Percentiles rank a stretch among this genome's conserved stretches.
Conservation (phyloP, 53 echinoderm and acorn worm species). For the Temnopleurus reevesii region DNA sequence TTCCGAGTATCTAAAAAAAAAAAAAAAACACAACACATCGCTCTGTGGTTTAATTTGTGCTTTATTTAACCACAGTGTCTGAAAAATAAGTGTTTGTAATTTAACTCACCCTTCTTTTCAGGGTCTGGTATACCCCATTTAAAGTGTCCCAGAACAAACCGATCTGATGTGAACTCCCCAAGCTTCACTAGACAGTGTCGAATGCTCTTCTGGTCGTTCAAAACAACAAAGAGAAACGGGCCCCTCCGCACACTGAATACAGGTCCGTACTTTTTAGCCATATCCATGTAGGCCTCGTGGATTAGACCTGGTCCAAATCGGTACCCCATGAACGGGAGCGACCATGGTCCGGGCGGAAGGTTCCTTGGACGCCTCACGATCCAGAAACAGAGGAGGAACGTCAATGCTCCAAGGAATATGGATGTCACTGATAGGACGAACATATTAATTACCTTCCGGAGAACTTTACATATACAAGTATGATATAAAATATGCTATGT, state of each 20-base stretch:
- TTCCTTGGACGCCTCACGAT: neutral
- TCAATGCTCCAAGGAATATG: neutral
- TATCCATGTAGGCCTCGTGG: slow-evolving; percentile 9
- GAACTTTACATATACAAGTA: no score
- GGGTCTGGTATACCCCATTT: neutral
- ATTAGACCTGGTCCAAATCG: neutral
- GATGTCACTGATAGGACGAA: neutral
- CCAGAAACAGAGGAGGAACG: neutral
- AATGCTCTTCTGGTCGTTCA: slow-evolving; percentile 19
- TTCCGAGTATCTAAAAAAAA: no score
- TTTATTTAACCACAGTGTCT: no score
- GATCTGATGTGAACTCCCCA: slow-evolving; percentile 43
- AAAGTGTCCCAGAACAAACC: slow-evolving; percentile 1
- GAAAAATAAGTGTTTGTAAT: no score
- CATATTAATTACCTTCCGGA: no score
- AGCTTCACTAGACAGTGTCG: slow-evolving; percentile 42
- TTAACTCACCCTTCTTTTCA: neutral
- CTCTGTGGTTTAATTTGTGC: no score
- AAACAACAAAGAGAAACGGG: slow-evolving; percentile 15
- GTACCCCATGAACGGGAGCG: slow-evolving; percentile 28
- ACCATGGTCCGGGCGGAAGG: slow-evolving; percentile 38
- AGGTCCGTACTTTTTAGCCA: slow-evolving; percentile 45
- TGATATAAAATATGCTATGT: no score
- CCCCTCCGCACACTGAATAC: slow-evolving; percentile 50
- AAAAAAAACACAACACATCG: no score